Base-by-base conservation (phyloP, 2,888 invertebrate species). In the Sylvicola fuscatus region DNA sequence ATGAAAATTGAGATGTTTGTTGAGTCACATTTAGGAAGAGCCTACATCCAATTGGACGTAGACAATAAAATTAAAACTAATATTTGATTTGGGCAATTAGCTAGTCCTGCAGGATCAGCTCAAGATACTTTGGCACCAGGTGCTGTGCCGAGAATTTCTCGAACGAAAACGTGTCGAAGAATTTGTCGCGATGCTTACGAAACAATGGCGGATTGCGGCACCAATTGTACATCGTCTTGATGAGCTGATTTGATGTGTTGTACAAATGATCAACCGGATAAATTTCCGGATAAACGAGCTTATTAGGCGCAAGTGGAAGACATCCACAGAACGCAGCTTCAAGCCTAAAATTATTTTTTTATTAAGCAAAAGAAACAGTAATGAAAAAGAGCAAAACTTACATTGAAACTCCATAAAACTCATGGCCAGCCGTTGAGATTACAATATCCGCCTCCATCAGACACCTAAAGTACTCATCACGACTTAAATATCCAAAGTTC, bases 361-460 rank as follows among this genome's bases (percentile, higher is more conserved):
- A 29, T 27, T 27, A 32, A 39, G 13, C 42, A 33, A 38, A 38
- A 17, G 26, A 21, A 21, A 6, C 4, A 21, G 21, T 8, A 21
- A 21, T 21, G 5, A 21, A 21, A 21, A 21, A 21, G 5, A 21
- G 8, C 4, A 21, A 6, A 21, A 58, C 65, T 58, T 59, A 72
- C 77, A 79, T 72, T 14, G 77, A 66, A 14, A 78, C 76, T 26
- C 79, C 80, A 53, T 73, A 80, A 53, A 79, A 80, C 51, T 80
- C 80, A 51, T 80, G 79, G 15, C 64, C 60, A 2, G 79, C 74
- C 5, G 79, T 79, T 1, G 79, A 79, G 17, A 80, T 65, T 3
- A 69, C 73, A 31, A 79, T 65, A 53, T 79, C 72, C 12, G 68
- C 65, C 1, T 54, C 47, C 11, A 54, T 45, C 35, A 80, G 51